Evolutionary conservation across 2,888 invertebrate genomes (phyloP).

Genomic region (Heliconius ismenius): DNA sequence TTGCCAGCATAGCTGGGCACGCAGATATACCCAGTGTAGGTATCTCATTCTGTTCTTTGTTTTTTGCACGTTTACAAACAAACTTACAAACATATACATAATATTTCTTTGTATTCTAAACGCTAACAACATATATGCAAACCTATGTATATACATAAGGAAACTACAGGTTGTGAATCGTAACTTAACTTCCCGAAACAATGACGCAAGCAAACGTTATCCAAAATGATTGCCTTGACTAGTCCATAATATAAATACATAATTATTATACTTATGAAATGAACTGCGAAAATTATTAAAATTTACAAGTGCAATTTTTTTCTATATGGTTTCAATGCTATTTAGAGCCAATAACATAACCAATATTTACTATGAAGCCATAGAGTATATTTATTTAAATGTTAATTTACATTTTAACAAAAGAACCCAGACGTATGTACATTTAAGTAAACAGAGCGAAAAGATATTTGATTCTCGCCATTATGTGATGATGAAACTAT

Average conservation of each 20-base stretch:
- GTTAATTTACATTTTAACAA: conserved; percentile 14
- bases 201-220: neutral
- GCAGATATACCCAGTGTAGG: too few relatives aligned
- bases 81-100: too few relatives aligned
- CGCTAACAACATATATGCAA: neutral
- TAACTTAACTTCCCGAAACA: conserved; percentile 11
- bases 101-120: too few relatives aligned
- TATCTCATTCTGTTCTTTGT: too few relatives aligned
- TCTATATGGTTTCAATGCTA: neutral
- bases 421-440: neutral
- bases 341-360: neutral
- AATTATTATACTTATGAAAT: neutral
- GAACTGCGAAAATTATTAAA: neutral
- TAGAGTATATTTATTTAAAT: conserved; percentile 13
- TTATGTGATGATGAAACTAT: neutral
- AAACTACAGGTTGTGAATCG: neutral
- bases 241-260: neutral
- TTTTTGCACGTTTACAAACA: too few relatives aligned
- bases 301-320: neutral
- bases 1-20: too few relatives aligned
- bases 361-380: conserved; percentile 3
- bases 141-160: neutral
- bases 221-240: neutral
- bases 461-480: conserved; percentile 3
- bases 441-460: conserved; percentile 3